Evolutionary conservation across 1,140 invertebrate genomes (phyloP), one percentile per base, ranked within the genome.

Genomic region (Pararge aegeria): DNA sequence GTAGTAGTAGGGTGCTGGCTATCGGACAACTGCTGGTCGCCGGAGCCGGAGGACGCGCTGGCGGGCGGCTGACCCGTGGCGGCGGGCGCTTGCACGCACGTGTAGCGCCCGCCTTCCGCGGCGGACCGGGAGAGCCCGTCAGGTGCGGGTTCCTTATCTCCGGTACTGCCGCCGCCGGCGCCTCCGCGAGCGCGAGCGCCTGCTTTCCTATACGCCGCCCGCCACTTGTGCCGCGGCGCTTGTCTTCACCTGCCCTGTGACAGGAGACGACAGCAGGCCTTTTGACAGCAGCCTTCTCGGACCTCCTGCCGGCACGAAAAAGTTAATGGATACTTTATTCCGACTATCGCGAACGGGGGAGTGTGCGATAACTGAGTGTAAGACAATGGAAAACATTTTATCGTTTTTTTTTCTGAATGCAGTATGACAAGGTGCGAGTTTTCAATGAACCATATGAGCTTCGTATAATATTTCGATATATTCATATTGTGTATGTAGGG

Each of bases 1-100:
- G 93, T 94, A 30, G 93, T 94, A 61, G 93, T 94, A 63, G 94
- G 94, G 50, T 94, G 94, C 83, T 94, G 94, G 94, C 87, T 94
- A 30, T 94, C 93, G 1, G 94, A 94, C 91, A 94, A 94, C 86
- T 94, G 93, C 78, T 94, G 93, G 93, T 94, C 93, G 42, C 93
- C 94, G 48, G 93, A 94, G 70, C 93, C 94, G 13, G 94, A 94
- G 69, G 92, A 93, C 54, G 82, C 91, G 44, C 81, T 93, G 57
- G 92, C 93, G 46, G 90, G 93, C 70, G 93, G 93, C 80, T 94
- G 93, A 94, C 93, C 91, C 79, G 87, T 87, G 70, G 80, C 87
- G 83, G 90, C 90, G 85, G 89, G 87, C 78, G 88, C 87, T 44
- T 87, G 89, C 84, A 90, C 86, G 73, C 88, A 90, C 77, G 88